Evolutionary conservation across 2,797 vertebrate species (phyloP).

Genomic region (Ctenopoma kingsleyae): DNA sequence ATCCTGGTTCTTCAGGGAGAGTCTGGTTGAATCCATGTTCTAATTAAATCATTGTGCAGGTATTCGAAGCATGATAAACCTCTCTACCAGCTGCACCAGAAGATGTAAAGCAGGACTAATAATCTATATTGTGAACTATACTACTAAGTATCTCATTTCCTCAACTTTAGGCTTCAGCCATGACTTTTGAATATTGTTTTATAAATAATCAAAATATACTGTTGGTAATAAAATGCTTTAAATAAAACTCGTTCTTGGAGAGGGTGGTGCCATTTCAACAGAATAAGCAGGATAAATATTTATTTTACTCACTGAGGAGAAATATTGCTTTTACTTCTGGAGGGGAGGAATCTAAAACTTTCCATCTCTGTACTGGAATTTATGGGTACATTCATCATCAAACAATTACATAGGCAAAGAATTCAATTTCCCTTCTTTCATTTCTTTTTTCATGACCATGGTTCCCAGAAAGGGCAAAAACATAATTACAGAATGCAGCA

Average conservation of each 20-base stretch:
- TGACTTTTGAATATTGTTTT: conserved; percentile 8
- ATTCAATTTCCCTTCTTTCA: conserved; percentile 67
- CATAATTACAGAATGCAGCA: conserved; percentile 74
- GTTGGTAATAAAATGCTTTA: conserved; percentile 40
- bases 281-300: conserved; percentile 38
- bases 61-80: conserved; percentile 43
- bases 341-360: conserved; percentile 53
- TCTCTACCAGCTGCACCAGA: conserved; percentile 28
- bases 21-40: conserved; percentile 44
- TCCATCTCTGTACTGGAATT: conserved; percentile 58
- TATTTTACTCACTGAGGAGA: conserved; percentile 24
- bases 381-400: conserved; percentile 67
- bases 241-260: conserved; percentile 34
- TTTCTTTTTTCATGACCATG: conserved; percentile 63
- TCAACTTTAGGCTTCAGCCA: neutral
- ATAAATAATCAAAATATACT: conserved; percentile 40
- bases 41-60: conserved; percentile 57
- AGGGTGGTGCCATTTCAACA: conserved; percentile 22
- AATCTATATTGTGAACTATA: conserved; percentile 36
- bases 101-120: conserved; percentile 32
- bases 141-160: conserved; percentile 11
- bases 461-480: conserved; percentile 73
- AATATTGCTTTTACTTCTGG: conserved; percentile 44
- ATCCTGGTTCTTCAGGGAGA: conserved; percentile 46
- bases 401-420: conserved; percentile 74